phyloP scores from a whole-genome alignment of 2,113 vertebrate genomes.

The Osmerus mordax region DNA sequence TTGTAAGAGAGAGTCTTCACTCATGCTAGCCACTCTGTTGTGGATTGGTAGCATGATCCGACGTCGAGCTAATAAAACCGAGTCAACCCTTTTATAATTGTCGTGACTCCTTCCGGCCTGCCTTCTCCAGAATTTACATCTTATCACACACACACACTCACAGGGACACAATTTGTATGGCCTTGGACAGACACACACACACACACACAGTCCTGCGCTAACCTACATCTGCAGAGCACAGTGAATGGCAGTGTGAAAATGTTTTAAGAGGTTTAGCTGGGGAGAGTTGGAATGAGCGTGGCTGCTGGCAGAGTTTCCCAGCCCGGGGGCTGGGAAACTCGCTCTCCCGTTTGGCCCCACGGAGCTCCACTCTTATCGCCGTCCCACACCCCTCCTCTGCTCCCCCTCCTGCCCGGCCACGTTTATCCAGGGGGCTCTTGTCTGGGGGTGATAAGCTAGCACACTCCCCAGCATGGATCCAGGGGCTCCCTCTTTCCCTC shows the following conservation, averaged over 20 bases:
- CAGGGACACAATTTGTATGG: conserved; percentile 14
- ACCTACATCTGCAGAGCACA: conserved; percentile 69
- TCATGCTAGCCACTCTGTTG: no score
- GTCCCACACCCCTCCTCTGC: conserved; percentile 68
- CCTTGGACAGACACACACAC: conserved; percentile 21
- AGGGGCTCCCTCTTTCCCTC: conserved; percentile 36
- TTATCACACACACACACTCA: conserved; percentile 12
- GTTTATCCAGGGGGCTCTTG: conserved; percentile 73
- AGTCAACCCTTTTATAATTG: no score
- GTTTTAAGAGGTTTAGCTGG: conserved; percentile 73
- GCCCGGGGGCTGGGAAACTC: conserved; percentile 54
- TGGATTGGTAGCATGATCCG: no score
- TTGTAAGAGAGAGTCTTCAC: no score
- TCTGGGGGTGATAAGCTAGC: conserved; percentile 76
- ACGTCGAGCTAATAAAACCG: no score
- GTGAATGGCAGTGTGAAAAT: conserved; percentile 65
- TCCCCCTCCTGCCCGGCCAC: conserved; percentile 67
- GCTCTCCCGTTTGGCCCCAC: conserved; percentile 58
- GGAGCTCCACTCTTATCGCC: conserved; percentile 72
- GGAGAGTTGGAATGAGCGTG: conserved; percentile 53
- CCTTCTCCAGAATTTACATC: no score
- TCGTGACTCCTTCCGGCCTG: no score
- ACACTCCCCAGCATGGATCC: conserved; percentile 64
- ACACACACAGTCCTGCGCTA: conserved; percentile 41
- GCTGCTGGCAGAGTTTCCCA: conserved; percentile 62